These are phyloP conservation scores for Probaryconus sp. DNA, from an alignment of 1,140 invertebrate genomes.

Conservation along the genomic window DNA sequence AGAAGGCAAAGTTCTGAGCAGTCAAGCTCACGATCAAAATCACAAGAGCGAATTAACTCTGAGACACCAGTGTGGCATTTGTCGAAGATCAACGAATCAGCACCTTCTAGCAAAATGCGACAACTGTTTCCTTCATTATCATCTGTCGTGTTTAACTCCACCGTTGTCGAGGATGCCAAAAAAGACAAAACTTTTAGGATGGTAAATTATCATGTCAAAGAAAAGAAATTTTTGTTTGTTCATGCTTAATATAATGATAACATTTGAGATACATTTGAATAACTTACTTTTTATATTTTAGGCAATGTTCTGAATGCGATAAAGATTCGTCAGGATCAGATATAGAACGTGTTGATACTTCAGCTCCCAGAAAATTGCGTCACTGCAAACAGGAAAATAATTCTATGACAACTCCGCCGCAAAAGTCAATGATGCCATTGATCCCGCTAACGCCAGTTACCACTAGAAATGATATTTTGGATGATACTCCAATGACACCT, in stretches of 20 bases:
- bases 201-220: too few species aligned
- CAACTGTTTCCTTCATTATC: constrained; percentile 94
- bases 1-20: constrained; percentile 79
- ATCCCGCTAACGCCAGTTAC: constrained; percentile 67
- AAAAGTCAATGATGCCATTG: constrained; percentile 58
- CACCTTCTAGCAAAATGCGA: constrained; percentile 96
- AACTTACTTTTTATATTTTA: constrained; percentile 62
- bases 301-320: constrained; percentile 94
- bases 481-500: constrained; percentile 68
- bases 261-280: too few species aligned
- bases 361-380: constrained; percentile 86
- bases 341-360: constrained; percentile 84
- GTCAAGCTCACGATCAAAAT: constrained; percentile 81
- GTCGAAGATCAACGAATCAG: constrained; percentile 88
- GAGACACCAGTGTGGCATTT: constrained; percentile 87
- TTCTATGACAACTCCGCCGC: constrained; percentile 59
- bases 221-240: constrained; percentile 4
- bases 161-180: constrained; percentile 94
- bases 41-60: constrained; percentile 77
- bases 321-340: constrained; percentile 88
- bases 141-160: constrained; percentile 94
- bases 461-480: too few species aligned
- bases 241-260: too few species aligned
- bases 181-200: constrained; percentile 95
- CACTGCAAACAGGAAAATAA: constrained; percentile 84